Base-by-base conservation (phyloP, 2,113 vertebrate species). In the Sigmodon hispidus region DNA sequence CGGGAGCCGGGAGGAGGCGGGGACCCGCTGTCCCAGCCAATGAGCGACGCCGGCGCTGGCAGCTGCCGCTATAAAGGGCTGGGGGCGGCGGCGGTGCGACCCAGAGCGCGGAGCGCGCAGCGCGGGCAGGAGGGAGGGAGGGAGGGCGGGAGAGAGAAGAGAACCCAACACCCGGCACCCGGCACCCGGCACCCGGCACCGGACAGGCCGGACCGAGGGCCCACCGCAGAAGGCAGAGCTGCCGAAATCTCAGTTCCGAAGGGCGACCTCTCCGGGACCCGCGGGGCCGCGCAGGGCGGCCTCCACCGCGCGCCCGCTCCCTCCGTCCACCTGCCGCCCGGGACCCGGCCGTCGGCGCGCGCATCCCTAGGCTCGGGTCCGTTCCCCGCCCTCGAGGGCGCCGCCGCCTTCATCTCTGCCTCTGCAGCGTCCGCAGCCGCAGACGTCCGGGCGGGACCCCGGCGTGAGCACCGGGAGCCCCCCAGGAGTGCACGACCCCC, bases 11-110 rank as follows among this genome's bases (percentile, higher is more conserved):
- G 95, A 93, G 94, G 93, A 92, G 97, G 97, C 85, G 97, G 96
- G 80, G 93, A 81, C 89, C 31, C 3, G 43, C 15, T n/a, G 45
- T 65, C 21, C 7, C 84, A 77, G 80, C 97, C 97, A 98, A 98
- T 98, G 19, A 96, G 70, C 87, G 79, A 84, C 94, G 91, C 79
- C 52, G 96, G 95, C 95, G 90, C 93, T 89, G 93, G 96, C 97
- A 94, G 97, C 96, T 96, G 97, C 95, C 34, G 69, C 94, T 97
- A 98, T 98, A 98, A 98, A 98, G 95, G 97, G 97, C 97, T 96
- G 97, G 96, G 97, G 97, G 97, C 97, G 97, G 97, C 97, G 97
- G 97, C 96, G n/a, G 96, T 96, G 97, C 97, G 95, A 96, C 95
- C 97, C 97, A 98, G 95, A 97, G 96, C 97, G 96, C 97, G 93